A percentile compares a stretch with the other conserved stretches of the same genome.
Evolutionary conservation across 2,888 invertebrate genomes (phyloP).

Genomic region (Drosophila engyochracea): DNA sequence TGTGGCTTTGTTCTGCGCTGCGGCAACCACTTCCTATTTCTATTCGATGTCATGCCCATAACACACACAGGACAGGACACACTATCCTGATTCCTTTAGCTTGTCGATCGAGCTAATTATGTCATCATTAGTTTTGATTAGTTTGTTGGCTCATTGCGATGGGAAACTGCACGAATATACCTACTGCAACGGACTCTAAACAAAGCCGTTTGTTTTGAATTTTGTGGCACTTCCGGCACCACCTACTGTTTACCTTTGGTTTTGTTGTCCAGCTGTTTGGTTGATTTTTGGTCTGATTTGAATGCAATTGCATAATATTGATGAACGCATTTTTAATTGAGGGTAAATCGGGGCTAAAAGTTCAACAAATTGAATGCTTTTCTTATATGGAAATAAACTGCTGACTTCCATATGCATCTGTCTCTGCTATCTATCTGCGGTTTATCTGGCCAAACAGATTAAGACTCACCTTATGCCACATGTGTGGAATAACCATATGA

Average conservation of each 20-base stretch:
- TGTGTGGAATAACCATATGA: conserved; percentile 55
- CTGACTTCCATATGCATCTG: conserved; percentile 23
- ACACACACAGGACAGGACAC: conserved; percentile 17
- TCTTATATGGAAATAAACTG: background rate
- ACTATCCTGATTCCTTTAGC: conserved; percentile 42
- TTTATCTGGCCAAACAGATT: conserved; percentile 68
- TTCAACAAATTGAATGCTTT: background rate
- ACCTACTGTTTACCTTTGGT: conserved; percentile 75
- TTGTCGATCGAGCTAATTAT: conserved; percentile 77
- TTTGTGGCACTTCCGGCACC: conserved; percentile 81
- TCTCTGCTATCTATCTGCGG: conserved; percentile 28
- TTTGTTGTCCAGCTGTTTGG: conserved; percentile 72
- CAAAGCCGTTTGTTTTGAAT: conserved; percentile 56
- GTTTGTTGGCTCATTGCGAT: conserved; percentile 67
- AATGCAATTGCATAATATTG: conserved; percentile 72
- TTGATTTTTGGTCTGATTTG: conserved; percentile 53
- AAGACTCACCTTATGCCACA: conserved; percentile 52
- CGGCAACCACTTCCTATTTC: conserved; percentile 64
- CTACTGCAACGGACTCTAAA: conserved; percentile 1
- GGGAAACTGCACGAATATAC: conserved; percentile 56
- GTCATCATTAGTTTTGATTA: conserved; percentile 80
- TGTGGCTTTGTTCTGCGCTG: conserved; percentile 63
- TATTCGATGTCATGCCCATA: conserved; percentile 39
- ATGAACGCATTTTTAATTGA: conserved; percentile 65
- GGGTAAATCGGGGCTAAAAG: conserved; percentile 28